Evolutionary conservation across 2,113 vertebrate genomes (phyloP).

Genomic region (Elephas maximus): DNA sequence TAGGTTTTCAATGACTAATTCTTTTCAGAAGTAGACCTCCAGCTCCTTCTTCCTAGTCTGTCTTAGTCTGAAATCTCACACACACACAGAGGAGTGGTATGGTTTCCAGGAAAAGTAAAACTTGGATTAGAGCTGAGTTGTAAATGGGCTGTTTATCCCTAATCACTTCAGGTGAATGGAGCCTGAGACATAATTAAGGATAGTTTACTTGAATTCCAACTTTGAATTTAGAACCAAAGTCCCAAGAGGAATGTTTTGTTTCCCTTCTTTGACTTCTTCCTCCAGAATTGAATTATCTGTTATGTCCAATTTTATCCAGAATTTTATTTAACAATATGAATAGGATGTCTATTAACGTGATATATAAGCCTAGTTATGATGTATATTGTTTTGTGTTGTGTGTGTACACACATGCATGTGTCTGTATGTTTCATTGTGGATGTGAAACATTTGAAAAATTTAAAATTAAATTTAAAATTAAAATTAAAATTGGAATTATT

Average conservation of each 20-base stretch:
- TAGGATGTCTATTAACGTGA: not conserved
- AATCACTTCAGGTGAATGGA: not conserved
- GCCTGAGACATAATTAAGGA: not conserved
- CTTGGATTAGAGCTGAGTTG: not conserved
- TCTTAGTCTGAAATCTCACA: too few species aligned
- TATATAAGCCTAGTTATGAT: not conserved
- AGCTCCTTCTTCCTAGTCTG: too few species aligned
- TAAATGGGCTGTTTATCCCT: not conserved
- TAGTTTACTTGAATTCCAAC: not conserved
- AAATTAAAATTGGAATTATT: conserved; percentile 35
- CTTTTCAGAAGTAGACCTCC: not conserved
- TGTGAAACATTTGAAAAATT: not conserved
- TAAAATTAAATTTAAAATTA: not conserved
- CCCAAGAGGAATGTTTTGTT: not conserved
- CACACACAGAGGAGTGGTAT: not conserved
- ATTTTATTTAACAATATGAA: not conserved
- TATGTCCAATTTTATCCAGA: not conserved
- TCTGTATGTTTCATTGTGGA: not conserved
- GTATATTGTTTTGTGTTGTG: not conserved
- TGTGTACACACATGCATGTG: not conserved
- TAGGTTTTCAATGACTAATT: too few species aligned
- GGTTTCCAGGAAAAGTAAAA: not conserved
- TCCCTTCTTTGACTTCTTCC: not conserved
- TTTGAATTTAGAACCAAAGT: not conserved
- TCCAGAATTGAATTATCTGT: not conserved